Percentiles rank a stretch among this genome's conserved stretches.
phyloP scores from a whole-genome alignment of 2,797 vertebrate species.

The Parambassis ranga region DNA sequence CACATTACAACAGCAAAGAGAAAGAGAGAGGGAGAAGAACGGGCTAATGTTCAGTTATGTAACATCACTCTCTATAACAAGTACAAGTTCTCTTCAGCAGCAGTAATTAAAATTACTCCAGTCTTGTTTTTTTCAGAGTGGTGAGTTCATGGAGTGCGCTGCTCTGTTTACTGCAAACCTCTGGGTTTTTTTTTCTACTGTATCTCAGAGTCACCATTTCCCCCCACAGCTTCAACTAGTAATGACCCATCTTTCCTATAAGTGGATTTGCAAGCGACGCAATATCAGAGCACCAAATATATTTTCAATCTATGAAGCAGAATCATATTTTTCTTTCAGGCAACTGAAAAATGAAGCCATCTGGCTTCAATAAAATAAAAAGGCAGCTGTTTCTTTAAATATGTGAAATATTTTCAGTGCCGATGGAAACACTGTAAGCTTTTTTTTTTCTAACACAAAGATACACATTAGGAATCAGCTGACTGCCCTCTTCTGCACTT shows the following conservation, averaged over 20 bases:
- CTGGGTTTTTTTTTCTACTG: slow-evolving; percentile 4
- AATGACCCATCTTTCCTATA: neutral
- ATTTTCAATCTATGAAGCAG: neutral
- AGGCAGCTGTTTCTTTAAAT: neutral
- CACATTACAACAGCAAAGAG: too few species aligned
- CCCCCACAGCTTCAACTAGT: neutral
- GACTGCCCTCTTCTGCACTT: slow-evolving; percentile 54
- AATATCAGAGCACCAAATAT: neutral
- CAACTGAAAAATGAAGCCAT: slow-evolving; percentile 1
- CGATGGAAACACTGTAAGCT: slow-evolving; percentile 7
- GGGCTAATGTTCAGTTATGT: too few species aligned
- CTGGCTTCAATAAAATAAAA: neutral
- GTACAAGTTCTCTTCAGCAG: too few species aligned
- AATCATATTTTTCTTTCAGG: neutral
- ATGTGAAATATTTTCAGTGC: neutral
- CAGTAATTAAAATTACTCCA: too few species aligned
- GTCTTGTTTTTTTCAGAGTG: neutral
- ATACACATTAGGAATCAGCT: slow-evolving; percentile 57
- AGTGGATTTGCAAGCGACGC: neutral
- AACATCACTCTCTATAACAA: too few species aligned
- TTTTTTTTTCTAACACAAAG: slow-evolving; percentile 15
- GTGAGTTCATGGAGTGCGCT: neutral
- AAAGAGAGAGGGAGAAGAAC: too few species aligned
- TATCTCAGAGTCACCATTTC: neutral
- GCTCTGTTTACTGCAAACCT: neutral